Evolutionary conservation across 2,888 invertebrate genomes (phyloP).

Genomic region (Agriopis leucophaearia): DNA sequence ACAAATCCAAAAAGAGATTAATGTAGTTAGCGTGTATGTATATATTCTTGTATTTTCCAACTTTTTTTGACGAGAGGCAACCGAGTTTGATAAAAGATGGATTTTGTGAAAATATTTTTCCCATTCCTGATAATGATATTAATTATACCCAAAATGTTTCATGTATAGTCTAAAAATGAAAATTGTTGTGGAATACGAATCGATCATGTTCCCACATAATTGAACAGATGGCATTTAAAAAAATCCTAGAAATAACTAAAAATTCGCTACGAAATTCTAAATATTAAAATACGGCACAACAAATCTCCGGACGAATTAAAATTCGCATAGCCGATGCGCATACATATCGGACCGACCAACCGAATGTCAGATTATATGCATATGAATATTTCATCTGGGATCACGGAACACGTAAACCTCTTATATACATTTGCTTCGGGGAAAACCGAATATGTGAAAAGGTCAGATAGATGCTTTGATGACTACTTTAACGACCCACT

Average conservation of each 20-base stretch:
- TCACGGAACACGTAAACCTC: conserved; percentile 37
- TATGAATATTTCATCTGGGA: conserved; percentile 34
- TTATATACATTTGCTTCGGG: conserved; percentile 47
- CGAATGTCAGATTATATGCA: conserved; percentile 43
- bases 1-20: no score
- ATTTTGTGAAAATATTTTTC: no score
- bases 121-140: no score
- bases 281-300: conserved; percentile 17
- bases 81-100: no score
- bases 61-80: no score
- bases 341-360: conserved; percentile 29
- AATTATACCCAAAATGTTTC: no score
- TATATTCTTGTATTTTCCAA: no score
- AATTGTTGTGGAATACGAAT: no score
- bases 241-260: background rate
- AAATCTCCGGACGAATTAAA: conserved; percentile 37
- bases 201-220: no score
- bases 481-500: conserved; percentile 36
- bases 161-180: no score
- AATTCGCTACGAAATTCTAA: conserved; percentile 2
- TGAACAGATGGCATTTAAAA: background rate
- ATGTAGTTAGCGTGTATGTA: no score
- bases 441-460: conserved; percentile 40
- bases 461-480: conserved; percentile 44
- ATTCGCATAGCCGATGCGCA: conserved; percentile 27